Evolutionary conservation across 2,113 vertebrate genomes (phyloP), one percentile per base, ranked within the genome.

Genomic region (Lagopus muta): DNA sequence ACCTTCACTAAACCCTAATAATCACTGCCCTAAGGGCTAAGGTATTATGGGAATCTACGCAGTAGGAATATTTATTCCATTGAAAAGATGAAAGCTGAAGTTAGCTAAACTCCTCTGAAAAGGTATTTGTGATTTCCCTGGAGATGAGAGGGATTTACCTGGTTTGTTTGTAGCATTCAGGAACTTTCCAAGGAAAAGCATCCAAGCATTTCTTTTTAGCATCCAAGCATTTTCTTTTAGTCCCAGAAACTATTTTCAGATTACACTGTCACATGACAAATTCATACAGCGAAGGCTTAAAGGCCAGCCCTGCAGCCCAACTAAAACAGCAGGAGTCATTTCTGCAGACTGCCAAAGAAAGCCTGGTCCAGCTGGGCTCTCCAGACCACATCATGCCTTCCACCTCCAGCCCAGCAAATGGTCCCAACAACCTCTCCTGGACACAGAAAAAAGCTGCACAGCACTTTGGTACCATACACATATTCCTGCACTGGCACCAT

Each of bases 231-330:
- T 58, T n/a, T 88, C 75, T 75, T 58, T 67, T 61, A 86, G 61
- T 27, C 32, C 6, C 45, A 75, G 55, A 11, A 81, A 55, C 61
- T 92, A 92, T 89, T 88, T 75, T 89, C 67, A 62, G 61, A 21
- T 64, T 27, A 42, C 25, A 74, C 7, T 93, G 81, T 86, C 89
- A 86, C 19, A 74, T 6, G 43, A 78, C 42, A 64, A 78, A 89
- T 11, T 71, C 70, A 64, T 3, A 67, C 42, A 32, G 70, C 38
- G 78, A 72, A 24, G 66, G 81, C 77, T 55, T 36, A 78, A 75
- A 92, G 83, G 69, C 54, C 86, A 94, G 64, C 38, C 70, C 57
- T 65, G 61, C 5, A 1, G 36, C 61, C 5, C 10, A 28, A 24
- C 36, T 40, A 38, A 18, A 40, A 15, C 25, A 64, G 36, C 36